Percentiles rank a stretch among this genome's conserved stretches.
Evolutionary conservation across 2,113 vertebrate species (phyloP).

Genomic region (Bostrychus sinensis): DNA sequence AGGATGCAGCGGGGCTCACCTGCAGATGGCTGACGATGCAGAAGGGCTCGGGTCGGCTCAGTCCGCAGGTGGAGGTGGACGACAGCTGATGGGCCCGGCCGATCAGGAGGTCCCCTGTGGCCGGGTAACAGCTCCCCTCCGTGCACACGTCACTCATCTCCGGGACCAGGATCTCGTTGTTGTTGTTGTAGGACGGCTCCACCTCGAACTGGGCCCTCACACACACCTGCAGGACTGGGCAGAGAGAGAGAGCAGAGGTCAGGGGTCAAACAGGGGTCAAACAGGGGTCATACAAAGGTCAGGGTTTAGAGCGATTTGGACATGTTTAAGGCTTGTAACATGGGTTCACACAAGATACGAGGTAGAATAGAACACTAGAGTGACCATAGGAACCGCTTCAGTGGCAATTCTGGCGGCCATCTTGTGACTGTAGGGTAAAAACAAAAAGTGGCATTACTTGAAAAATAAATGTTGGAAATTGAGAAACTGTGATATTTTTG

Average conservation of each 20-base stretch:
- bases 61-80: slow-evolving; percentile 90
- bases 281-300: background rate
- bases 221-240: slow-evolving; percentile 75
- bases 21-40: slow-evolving; percentile 98
- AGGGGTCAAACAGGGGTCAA: background rate
- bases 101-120: slow-evolving; percentile 94
- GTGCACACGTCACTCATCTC: slow-evolving; percentile 90
- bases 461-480: too few species aligned
- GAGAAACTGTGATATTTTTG: too few species aligned
- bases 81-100: slow-evolving; percentile 87
- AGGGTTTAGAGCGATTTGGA: background rate
- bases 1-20: slow-evolving; percentile 71
- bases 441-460: too few species aligned
- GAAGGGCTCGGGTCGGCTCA: slow-evolving; percentile 84
- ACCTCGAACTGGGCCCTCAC: slow-evolving; percentile 19
- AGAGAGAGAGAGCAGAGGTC: slow-evolving; percentile 6
- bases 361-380: too few species aligned
- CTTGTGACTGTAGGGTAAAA: too few species aligned
- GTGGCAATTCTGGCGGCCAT: too few species aligned
- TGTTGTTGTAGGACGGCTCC: background rate
- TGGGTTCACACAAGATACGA: background rate
- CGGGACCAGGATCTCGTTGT: slow-evolving; percentile 62
- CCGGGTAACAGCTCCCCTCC: slow-evolving; percentile 95
- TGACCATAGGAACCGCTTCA: too few species aligned
- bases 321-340: background rate